Conservation (phyloP, 2,113 vertebrate genomes). For the Microcebus tavaratra region DNA sequence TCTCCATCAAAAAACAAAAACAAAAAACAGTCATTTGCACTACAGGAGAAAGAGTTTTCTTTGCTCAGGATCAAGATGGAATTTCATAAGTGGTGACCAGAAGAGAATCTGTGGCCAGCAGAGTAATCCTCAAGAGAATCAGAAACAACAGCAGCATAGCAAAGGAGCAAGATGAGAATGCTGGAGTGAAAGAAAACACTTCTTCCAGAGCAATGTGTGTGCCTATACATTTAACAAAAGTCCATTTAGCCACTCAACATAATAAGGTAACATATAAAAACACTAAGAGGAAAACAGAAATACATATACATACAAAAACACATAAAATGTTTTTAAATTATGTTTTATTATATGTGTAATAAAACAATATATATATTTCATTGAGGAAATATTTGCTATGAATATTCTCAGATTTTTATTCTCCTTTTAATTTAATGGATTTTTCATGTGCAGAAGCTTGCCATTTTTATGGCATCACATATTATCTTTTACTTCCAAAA, state of each 20-base stretch:
- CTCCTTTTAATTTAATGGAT: background rate
- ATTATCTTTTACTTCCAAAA: background rate
- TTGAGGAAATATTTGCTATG: background rate
- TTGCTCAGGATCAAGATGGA: background rate
- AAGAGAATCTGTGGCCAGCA: background rate
- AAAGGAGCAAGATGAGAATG: background rate
- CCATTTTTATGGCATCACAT: background rate
- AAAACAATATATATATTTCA: background rate
- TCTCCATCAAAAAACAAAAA: background rate
- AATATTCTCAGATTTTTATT: conserved; percentile 21
- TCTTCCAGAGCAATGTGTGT: background rate
- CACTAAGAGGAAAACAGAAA: background rate
- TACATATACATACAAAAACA: background rate
- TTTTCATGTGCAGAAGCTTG: background rate
- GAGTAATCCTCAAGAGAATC: background rate
- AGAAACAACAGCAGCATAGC: background rate
- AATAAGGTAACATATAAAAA: background rate
- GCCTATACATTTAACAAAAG: background rate
- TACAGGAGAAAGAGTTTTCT: background rate
- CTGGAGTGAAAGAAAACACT: background rate
- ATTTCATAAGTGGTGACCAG: background rate
- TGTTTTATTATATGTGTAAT: background rate
- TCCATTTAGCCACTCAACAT: background rate
- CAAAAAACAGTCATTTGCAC: background rate
- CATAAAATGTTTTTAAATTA: background rate